These are phyloP conservation scores for Ceryle rudis DNA, from an alignment of 2,797 vertebrate species.

Conservation along the genomic window DNA sequence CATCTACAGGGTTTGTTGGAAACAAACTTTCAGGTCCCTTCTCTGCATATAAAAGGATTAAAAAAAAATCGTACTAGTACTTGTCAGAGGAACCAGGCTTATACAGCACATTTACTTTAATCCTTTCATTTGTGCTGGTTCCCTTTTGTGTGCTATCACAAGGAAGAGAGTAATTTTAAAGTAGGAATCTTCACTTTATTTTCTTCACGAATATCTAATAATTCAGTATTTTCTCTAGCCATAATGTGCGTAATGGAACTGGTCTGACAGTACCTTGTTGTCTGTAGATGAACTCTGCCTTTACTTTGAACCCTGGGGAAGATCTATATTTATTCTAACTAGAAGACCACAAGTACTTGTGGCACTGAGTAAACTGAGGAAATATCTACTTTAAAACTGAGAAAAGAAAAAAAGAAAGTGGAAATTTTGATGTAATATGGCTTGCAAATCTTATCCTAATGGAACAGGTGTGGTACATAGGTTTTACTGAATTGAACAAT, in stretches of 20 bases:
- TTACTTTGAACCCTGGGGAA: background rate
- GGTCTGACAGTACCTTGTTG: background rate
- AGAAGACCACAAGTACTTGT: background rate
- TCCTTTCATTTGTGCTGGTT: background rate
- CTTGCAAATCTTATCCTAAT: background rate
- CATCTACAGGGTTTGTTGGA: background rate
- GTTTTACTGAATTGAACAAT: background rate
- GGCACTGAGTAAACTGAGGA: background rate
- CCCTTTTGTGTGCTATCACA: background rate
- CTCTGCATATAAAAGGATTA: background rate
- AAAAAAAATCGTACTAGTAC: background rate
- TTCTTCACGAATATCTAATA: background rate
- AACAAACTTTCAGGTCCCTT: background rate
- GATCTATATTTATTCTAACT: background rate
- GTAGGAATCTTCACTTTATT: background rate
- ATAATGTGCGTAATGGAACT: background rate
- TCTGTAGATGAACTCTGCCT: background rate
- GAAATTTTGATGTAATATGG: fast-evolving
- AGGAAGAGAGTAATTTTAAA: background rate
- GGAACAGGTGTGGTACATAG: background rate
- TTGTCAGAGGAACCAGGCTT: background rate
- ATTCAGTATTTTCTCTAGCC: background rate
- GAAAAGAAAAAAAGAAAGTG: background rate
- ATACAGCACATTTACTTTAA: background rate
- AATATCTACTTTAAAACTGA: background rate